Percentiles rank a stretch among this genome's conserved stretches.
Evolutionary conservation across 2,888 invertebrate genomes (phyloP).

Genomic region (Drosophila siamana): DNA sequence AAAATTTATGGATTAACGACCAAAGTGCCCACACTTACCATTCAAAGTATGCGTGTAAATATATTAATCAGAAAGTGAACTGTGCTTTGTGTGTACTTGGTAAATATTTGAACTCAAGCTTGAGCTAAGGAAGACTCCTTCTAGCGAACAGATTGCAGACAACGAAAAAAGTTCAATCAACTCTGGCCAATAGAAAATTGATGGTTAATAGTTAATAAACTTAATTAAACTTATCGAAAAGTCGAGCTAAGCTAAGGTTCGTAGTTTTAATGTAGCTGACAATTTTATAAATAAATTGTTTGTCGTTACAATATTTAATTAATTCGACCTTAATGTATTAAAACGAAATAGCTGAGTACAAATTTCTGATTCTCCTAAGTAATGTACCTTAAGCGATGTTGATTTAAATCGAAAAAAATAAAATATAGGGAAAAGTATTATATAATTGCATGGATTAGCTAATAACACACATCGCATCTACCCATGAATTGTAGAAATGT

Average conservation of each 20-base stretch:
- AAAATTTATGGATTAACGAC: constrained; percentile 61
- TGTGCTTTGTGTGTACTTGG: constrained; percentile 42
- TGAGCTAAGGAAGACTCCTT: constrained; percentile 9
- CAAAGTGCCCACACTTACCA: constrained; percentile 12
- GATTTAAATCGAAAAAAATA: not conserved
- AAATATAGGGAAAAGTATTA: not conserved
- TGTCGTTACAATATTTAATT: not conserved
- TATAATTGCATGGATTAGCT: not conserved
- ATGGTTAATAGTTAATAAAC: constrained; percentile 58
- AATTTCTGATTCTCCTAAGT: not conserved
- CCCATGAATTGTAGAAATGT: not conserved
- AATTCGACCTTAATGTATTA: not conserved
- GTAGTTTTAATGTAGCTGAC: not conserved
- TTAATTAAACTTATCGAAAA: not conserved
- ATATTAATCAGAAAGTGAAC: constrained; percentile 54
- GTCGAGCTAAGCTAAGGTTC: not conserved
- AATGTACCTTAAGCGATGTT: not conserved
- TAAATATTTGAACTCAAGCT: constrained; percentile 57
- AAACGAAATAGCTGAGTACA: not conserved
- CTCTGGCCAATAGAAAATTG: constrained; percentile 32
- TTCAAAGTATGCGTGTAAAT: constrained; percentile 27
- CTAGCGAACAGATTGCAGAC: not conserved
- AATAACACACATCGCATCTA: not conserved
- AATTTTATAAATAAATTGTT: constrained; percentile 20
- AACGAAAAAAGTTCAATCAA: constrained; percentile 65